A percentile compares a stretch with the other conserved stretches of the same genome.
phyloP scores from a whole-genome alignment of 2,113 vertebrate genomes.

The Tamias sibiricus region DNA sequence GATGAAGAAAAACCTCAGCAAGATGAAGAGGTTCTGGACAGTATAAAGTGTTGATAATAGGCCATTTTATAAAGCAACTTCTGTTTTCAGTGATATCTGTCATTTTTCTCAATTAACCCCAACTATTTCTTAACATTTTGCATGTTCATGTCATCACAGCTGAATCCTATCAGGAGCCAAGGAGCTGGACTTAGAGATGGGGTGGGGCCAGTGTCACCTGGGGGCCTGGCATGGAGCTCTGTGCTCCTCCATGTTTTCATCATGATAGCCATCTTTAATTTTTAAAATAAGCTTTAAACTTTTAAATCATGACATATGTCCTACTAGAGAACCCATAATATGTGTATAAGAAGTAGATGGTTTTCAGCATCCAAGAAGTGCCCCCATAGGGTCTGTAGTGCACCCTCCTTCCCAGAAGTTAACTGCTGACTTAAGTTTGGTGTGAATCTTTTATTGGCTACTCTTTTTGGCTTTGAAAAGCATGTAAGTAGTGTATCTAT shows the following conservation, averaged over 20 bases:
- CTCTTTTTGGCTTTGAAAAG: background rate
- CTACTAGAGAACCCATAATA: background rate
- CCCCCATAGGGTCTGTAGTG: background rate
- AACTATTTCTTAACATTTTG: background rate
- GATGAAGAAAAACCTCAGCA: background rate
- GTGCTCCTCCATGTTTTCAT: background rate
- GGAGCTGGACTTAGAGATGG: background rate
- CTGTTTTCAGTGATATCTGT: background rate
- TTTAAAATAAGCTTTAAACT: background rate
- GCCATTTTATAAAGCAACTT: background rate
- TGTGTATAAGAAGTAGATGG: background rate
- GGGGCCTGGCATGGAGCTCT: background rate
- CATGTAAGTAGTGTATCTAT: background rate
- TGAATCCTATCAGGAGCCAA: background rate
- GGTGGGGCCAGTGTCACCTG: background rate
- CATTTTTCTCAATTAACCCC: background rate
- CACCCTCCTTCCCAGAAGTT: background rate
- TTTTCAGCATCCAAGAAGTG: background rate
- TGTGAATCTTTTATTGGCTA: background rate
- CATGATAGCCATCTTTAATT: background rate
- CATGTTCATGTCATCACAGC: background rate
- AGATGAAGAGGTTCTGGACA: background rate
- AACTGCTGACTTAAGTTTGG: background rate
- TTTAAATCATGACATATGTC: background rate
- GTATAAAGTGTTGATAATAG: background rate